These are phyloP conservation scores for Calliopsis andreniformis DNA, from an alignment of 1,140 invertebrate genomes.

Conservation along the genomic window DNA sequence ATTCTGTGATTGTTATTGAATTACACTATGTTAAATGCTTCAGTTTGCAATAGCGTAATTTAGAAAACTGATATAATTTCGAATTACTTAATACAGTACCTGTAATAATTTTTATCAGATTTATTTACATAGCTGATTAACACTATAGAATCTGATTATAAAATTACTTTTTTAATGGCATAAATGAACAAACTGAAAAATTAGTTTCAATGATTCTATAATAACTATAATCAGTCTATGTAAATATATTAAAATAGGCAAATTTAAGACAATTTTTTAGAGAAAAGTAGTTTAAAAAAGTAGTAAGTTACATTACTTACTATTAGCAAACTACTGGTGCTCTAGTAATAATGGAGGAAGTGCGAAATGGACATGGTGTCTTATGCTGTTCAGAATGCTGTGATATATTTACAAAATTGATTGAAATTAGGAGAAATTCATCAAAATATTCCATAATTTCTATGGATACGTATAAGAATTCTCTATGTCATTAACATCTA, in stretches of 20 bases:
- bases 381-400: slow-evolving; percentile 4
- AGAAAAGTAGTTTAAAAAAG: neutral
- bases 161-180: no score
- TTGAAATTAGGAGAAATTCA: neutral
- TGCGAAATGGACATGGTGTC: slow-evolving; percentile 27
- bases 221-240: neutral
- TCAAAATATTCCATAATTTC: neutral
- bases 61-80: slow-evolving; percentile 23
- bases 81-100: slow-evolving; percentile 18
- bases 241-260: slow-evolving; percentile 19
- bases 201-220: neutral
- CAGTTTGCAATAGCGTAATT: slow-evolving; percentile 6
- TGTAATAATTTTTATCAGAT: slow-evolving; percentile 23
- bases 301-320: neutral
- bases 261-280: slow-evolving; percentile 3
- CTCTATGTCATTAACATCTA: slow-evolving; percentile 2
- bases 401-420: neutral
- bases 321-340: no score
- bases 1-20: slow-evolving; percentile 18
- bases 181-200: no score
- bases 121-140: slow-evolving; percentile 20
- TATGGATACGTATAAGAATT: slow-evolving; percentile 5
- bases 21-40: slow-evolving; percentile 22
- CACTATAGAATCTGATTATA: no score
- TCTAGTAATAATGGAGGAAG: neutral